These are phyloP conservation scores for Urophycis tenuis DNA, from an alignment of 2,797 vertebrate genomes.

Conservation along the genomic window DNA sequence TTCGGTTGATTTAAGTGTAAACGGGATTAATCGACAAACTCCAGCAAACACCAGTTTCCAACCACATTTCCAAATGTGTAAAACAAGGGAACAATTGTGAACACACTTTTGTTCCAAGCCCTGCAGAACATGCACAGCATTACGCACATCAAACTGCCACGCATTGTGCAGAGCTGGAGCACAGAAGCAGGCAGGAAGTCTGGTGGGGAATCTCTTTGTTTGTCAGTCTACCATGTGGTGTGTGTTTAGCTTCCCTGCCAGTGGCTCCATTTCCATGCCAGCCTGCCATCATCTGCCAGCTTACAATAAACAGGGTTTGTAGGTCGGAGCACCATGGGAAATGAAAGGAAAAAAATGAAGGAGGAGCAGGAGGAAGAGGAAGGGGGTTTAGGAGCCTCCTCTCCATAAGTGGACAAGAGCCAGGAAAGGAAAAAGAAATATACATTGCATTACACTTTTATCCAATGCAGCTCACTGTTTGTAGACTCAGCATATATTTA, in stretches of 20 bases:
- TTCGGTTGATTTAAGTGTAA: neutral
- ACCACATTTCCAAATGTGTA: neutral
- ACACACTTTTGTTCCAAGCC: constrained; percentile 45
- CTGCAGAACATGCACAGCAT: constrained; percentile 22
- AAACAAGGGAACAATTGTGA: neutral
- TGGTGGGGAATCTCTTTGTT: constrained; percentile 49
- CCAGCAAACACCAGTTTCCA: neutral
- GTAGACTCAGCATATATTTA: neutral
- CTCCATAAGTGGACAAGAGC: neutral
- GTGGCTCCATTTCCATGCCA: constrained; percentile 60
- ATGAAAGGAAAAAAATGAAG: constrained; percentile 40
- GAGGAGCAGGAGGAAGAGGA: constrained; percentile 34
- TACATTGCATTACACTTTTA: neutral
- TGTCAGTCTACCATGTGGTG: constrained; percentile 52
- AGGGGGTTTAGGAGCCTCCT: constrained; percentile 10
- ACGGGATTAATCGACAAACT: neutral
- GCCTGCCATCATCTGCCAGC: constrained; percentile 65
- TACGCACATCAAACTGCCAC: constrained; percentile 39
- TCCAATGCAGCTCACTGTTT: neutral
- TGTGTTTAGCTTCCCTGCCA: constrained; percentile 49
- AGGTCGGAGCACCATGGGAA: constrained; percentile 60
- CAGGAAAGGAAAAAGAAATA: neutral
- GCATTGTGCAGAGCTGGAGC: constrained; percentile 33
- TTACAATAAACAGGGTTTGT: constrained; percentile 55
- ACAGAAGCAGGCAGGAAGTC: constrained; percentile 51